Conservation (phyloP, 2,113 vertebrate genomes). For the Engystomops pustulosus region DNA sequence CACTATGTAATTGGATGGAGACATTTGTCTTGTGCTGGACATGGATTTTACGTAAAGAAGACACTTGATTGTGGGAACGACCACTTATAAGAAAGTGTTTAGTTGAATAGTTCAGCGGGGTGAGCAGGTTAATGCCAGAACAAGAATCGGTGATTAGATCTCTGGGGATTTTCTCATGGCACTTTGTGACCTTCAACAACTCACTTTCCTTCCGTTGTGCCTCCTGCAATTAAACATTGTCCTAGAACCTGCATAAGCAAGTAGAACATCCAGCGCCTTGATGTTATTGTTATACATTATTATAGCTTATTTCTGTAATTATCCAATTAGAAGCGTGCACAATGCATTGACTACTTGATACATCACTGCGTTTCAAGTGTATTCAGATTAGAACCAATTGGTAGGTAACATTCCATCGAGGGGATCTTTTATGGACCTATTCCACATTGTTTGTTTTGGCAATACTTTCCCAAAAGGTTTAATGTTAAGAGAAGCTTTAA, state of each 20-base stretch:
- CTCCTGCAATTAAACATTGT: constrained; percentile 58
- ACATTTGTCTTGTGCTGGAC: constrained; percentile 27
- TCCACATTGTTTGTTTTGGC: too few relatives aligned
- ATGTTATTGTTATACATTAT: constrained; percentile 33
- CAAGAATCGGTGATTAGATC: constrained; percentile 56
- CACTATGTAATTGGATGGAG: constrained; percentile 30
- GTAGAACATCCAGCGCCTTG: constrained; percentile 21
- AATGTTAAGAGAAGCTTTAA: too few relatives aligned
- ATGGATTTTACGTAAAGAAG: constrained; percentile 24
- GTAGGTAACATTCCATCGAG: too few relatives aligned
- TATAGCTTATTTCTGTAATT: constrained; percentile 7
- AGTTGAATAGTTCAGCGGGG: constrained; percentile 52
- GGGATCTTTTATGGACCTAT: too few relatives aligned
- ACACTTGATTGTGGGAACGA: constrained; percentile 53
- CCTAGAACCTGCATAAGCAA: constrained; percentile 28
- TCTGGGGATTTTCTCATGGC: constrained; percentile 56
- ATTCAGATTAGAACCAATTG: constrained; percentile 21
- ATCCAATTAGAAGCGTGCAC: constrained; percentile 29
- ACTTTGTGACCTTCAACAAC: constrained; percentile 53
- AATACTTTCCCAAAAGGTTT: too few relatives aligned
- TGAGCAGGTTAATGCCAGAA: constrained; percentile 50
- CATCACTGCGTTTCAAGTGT: neutral
- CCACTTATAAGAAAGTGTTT: constrained; percentile 45
- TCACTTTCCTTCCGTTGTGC: constrained; percentile 55
- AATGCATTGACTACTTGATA: constrained; percentile 28